A percentile compares a stretch with the other conserved stretches of the same genome.
Evolutionary conservation across 2,113 vertebrate genomes (phyloP).

Genomic region (Gnathonemus longibarbis): DNA sequence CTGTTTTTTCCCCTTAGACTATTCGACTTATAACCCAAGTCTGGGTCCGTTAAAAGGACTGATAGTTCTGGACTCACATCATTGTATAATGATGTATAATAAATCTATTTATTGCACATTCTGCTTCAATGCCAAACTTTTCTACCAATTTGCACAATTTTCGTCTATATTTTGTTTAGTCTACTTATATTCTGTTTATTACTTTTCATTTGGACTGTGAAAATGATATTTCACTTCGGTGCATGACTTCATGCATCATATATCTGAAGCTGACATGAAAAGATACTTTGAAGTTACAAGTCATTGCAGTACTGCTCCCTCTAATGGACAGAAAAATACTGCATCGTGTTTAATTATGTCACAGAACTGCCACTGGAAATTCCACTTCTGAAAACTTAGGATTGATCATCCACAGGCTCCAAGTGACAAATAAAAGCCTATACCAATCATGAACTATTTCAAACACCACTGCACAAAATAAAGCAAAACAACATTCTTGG

Average conservation of each 20-base stretch:
- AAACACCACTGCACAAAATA: neutral
- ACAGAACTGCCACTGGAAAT: neutral
- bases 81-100: neutral
- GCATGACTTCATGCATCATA: neutral
- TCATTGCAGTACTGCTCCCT: neutral
- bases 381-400: neutral
- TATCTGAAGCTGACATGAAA: neutral
- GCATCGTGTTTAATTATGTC: neutral
- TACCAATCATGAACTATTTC: neutral
- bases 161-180: neutral
- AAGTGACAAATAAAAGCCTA: neutral
- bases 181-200: neutral
- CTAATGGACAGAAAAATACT: neutral
- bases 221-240: neutral
- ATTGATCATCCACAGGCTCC: neutral
- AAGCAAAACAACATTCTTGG: neutral
- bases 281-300: neutral
- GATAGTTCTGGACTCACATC: neutral
- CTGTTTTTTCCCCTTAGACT: neutral
- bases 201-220: neutral
- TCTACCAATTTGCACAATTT: neutral
- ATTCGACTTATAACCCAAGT: neutral
- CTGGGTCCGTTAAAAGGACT: neutral
- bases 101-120: neutral
- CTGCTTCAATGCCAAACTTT: neutral